These are phyloP conservation scores for Chelonoidis abingdonii DNA, from an alignment of 2,113 vertebrate species.

Conservation along the genomic window DNA sequence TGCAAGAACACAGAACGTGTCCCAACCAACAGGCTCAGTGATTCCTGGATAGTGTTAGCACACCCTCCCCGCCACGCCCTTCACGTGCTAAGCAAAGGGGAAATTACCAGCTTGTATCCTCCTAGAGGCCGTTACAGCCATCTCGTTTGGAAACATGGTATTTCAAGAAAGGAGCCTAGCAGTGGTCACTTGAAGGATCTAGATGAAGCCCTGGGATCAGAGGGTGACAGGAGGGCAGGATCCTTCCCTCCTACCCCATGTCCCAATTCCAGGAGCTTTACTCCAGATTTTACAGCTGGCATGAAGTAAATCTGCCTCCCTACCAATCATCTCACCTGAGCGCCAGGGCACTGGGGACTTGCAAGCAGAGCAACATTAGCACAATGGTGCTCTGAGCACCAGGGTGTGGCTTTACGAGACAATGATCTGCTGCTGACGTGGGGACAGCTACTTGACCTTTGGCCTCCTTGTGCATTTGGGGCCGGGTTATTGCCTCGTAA, in stretches of 20 bases:
- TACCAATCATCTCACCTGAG: accelerated
- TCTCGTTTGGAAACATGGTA: background rate
- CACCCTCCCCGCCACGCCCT: background rate
- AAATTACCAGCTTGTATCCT: background rate
- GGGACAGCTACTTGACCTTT: slow-evolving; percentile 44
- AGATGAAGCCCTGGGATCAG: background rate
- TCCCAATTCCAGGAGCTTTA: background rate
- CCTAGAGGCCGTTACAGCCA: background rate
- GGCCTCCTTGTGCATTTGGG: background rate
- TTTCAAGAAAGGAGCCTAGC: background rate
- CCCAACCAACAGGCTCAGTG: background rate
- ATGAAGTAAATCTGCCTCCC: slow-evolving; percentile 9
- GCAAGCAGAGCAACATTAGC: background rate
- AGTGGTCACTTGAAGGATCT: background rate
- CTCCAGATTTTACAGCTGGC: background rate
- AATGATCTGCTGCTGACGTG: accelerated
- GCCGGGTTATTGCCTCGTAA: background rate
- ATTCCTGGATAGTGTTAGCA: background rate
- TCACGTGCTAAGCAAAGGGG: background rate
- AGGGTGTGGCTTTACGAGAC: accelerated
- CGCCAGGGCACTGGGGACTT: accelerated
- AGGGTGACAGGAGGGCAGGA: accelerated
- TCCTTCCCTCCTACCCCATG: background rate
- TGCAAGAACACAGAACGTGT: background rate
- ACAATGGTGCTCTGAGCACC: accelerated